phyloP scores from a whole-genome alignment of 2,797 vertebrate genomes.

The Masticophis lateralis region DNA sequence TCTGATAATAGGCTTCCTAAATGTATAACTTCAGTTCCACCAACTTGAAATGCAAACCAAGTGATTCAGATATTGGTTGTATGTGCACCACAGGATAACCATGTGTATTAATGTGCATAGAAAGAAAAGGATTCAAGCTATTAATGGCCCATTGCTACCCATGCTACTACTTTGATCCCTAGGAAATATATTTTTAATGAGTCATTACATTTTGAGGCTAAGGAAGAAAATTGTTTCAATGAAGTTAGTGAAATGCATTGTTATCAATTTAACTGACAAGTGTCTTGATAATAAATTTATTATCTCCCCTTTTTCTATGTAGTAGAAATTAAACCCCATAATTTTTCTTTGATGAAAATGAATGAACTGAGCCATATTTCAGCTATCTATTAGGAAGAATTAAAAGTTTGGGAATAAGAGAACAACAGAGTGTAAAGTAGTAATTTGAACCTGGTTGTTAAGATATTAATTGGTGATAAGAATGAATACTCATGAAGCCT shows the following conservation, averaged over 20 bases:
- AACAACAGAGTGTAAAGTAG: slow-evolving; percentile 32
- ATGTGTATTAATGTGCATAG: slow-evolving; percentile 14
- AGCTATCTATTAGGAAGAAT: slow-evolving; percentile 35
- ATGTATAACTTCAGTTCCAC: slow-evolving; percentile 44
- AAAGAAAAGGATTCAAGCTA: slow-evolving; percentile 36
- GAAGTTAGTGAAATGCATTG: slow-evolving; percentile 31
- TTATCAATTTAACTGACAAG: slow-evolving; percentile 57
- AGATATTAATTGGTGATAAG: slow-evolving; percentile 37
- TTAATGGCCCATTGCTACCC: slow-evolving; percentile 53
- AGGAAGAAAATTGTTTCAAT: slow-evolving; percentile 56
- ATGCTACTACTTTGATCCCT: slow-evolving; percentile 44
- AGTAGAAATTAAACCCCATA: slow-evolving; percentile 27
- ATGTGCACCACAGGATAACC: slow-evolving; percentile 48
- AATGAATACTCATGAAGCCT: slow-evolving; percentile 27
- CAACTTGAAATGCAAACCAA: slow-evolving; percentile 49
- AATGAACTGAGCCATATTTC: slow-evolving; percentile 26
- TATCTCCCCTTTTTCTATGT: slow-evolving; percentile 49
- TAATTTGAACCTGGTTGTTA: slow-evolving; percentile 42
- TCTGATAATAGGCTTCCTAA: slow-evolving; percentile 56
- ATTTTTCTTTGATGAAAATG: slow-evolving; percentile 29
- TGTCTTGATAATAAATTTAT: slow-evolving; percentile 48
- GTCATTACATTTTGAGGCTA: slow-evolving; percentile 62
- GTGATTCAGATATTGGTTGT: slow-evolving; percentile 49
- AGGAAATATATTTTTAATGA: slow-evolving; percentile 53
- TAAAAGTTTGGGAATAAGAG: not conserved